A percentile compares a stretch with the other conserved stretches of the same genome.
Conservation (phyloP, 2,113 vertebrate species). For the Macrotus californicus region DNA sequence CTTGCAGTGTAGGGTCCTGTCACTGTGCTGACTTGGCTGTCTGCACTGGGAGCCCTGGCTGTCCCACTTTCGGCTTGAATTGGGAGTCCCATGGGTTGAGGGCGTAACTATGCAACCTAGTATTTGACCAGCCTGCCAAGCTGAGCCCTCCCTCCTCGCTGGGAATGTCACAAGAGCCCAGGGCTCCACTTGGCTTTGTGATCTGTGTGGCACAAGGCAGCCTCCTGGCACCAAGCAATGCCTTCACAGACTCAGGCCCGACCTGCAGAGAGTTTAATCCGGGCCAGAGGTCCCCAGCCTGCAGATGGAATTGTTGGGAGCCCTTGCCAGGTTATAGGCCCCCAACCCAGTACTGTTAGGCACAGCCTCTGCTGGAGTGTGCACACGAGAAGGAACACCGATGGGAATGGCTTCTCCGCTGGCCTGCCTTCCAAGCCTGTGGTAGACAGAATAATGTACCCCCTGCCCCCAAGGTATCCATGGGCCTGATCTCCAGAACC, state of each 20-base stretch:
- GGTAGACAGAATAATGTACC: background rate
- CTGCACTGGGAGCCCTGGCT: background rate
- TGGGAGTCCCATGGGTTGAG: background rate
- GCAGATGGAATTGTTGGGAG: background rate
- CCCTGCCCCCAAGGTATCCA: background rate
- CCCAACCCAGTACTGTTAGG: background rate
- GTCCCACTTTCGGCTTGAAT: background rate
- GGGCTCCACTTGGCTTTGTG: background rate
- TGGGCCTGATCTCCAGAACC: background rate
- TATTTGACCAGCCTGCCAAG: constrained; percentile 17
- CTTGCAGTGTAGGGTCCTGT: background rate
- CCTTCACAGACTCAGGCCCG: background rate
- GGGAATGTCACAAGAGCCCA: background rate
- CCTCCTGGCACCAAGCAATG: background rate
- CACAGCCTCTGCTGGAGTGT: background rate
- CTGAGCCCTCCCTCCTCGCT: background rate
- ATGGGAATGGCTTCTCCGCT: background rate
- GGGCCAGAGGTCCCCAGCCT: background rate
- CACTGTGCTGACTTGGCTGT: background rate
- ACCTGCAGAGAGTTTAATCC: background rate
- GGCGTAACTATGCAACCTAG: constrained; percentile 31
- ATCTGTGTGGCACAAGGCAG: background rate
- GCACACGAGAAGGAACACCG: background rate
- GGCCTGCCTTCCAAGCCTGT: background rate
- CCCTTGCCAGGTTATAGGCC: background rate